These are phyloP conservation scores for Sitophilus oryzae DNA, from an alignment of 1,140 invertebrate genomes.

Conservation along the genomic window DNA sequence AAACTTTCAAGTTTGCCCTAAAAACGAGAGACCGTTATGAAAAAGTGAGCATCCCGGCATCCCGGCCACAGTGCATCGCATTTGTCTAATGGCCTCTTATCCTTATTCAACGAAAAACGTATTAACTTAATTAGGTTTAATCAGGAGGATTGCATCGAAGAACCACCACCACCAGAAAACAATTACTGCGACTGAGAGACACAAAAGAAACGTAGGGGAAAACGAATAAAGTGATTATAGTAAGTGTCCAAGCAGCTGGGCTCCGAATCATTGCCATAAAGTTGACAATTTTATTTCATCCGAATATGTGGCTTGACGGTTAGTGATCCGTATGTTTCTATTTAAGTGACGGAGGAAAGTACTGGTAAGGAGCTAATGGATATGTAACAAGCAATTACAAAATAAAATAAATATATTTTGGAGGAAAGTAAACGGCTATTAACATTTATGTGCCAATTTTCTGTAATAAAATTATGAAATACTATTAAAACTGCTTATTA, in stretches of 20 bases:
- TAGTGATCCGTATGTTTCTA: not conserved
- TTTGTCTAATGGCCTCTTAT: slow-evolving; percentile 11
- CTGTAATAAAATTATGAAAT: too few species aligned
- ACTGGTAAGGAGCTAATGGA: too few species aligned
- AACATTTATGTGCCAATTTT: too few species aligned
- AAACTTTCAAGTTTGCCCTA: too few species aligned
- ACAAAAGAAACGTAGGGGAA: slow-evolving; percentile 14
- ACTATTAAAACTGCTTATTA: too few species aligned
- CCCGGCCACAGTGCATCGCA: not conserved
- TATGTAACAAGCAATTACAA: too few species aligned
- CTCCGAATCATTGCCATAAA: slow-evolving; percentile 15
- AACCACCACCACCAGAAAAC: slow-evolving; percentile 25
- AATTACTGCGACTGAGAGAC: slow-evolving; percentile 15
- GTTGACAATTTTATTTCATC: slow-evolving; percentile 27
- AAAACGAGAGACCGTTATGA: not conserved
- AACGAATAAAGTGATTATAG: slow-evolving; percentile 18
- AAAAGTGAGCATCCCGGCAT: too few species aligned
- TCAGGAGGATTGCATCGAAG: slow-evolving; percentile 24
- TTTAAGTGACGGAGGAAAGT: too few species aligned
- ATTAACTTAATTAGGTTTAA: slow-evolving; percentile 25
- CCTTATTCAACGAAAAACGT: slow-evolving; percentile 17
- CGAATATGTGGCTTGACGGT: not conserved
- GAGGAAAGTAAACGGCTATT: too few species aligned
- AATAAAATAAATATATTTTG: too few species aligned
- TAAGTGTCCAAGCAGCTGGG: slow-evolving; percentile 22